Percentiles rank a stretch among this genome's conserved stretches.
Evolutionary conservation across 1,140 invertebrate genomes (phyloP).

Genomic region (Pseudobourletiella spinata): DNA sequence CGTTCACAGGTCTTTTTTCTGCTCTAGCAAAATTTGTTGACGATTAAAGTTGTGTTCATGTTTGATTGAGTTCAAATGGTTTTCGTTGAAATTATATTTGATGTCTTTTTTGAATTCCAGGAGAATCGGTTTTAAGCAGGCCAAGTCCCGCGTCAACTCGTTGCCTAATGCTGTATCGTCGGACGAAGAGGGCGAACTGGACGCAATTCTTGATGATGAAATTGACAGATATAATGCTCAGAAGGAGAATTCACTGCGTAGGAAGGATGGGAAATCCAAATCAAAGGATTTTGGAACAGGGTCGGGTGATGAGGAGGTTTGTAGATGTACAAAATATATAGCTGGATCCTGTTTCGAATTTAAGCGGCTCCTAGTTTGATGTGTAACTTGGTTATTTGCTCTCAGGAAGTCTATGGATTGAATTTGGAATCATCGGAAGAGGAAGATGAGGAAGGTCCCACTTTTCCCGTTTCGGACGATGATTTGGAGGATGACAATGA

Average conservation of each 20-base stretch:
- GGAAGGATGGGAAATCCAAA: slow-evolving; percentile 9
- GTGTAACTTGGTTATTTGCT: too few relatives aligned
- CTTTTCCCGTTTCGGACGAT: neutral
- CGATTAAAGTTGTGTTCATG: too few relatives aligned
- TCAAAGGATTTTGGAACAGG: neutral
- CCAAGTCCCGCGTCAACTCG: neutral
- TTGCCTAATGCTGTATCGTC: slow-evolving; percentile 19
- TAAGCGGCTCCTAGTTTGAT: neutral
- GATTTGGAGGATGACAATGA: slow-evolving; percentile 36
- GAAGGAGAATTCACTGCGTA: slow-evolving; percentile 13
- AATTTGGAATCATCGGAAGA: slow-evolving; percentile 17
- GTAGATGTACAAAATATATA: neutral
- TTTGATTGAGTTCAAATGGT: too few relatives aligned
- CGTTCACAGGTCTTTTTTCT: too few relatives aligned
- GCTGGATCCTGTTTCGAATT: neutral
- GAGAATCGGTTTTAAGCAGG: neutral
- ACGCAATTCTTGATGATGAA: slow-evolving; percentile 32
- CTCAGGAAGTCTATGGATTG: slow-evolving; percentile 23
- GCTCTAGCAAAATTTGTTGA: too few relatives aligned
- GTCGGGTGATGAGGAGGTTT: slow-evolving; percentile 22
- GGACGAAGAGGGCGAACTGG: slow-evolving; percentile 26
- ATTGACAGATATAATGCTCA: slow-evolving; percentile 30
- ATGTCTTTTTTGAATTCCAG: neutral
- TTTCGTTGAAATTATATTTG: too few relatives aligned
- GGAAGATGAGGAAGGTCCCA: neutral